phyloP scores from a whole-genome alignment of 2,113 vertebrate genomes.

The Ailurus styani region DNA sequence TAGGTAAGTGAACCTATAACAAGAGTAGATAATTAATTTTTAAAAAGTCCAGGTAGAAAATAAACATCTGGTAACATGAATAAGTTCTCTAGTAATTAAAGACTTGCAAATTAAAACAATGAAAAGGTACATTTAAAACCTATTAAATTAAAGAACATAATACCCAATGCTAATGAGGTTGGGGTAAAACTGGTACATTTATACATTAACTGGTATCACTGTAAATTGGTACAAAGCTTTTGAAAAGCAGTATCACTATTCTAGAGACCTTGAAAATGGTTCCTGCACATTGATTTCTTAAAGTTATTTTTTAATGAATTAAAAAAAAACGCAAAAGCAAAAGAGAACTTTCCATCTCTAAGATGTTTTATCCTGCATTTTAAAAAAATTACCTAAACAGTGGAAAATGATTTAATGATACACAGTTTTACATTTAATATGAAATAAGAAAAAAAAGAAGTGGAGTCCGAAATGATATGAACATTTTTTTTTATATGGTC shows the following conservation, averaged over 20 bases:
- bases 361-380: not conserved
- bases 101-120: conserved; percentile 25
- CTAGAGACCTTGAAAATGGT: not conserved
- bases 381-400: not conserved
- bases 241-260: conserved; percentile 3
- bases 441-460: not conserved
- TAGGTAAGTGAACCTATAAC: not conserved
- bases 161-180: conserved; percentile 13
- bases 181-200: not conserved
- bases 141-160: conserved; percentile 42
- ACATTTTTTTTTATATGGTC: not conserved
- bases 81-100: conserved; percentile 36
- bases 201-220: not conserved
- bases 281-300: not conserved
- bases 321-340: not conserved
- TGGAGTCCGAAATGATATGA: not conserved
- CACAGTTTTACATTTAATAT: not conserved
- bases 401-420: not conserved
- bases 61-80: conserved; percentile 31
- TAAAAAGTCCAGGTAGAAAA: conserved; percentile 18
- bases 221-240: not conserved
- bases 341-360: not conserved
- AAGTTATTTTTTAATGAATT: not conserved
- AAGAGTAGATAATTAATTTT: not conserved
- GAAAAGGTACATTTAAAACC: conserved; percentile 45